Base-by-base conservation (phyloP, 1,140 invertebrate species). In the Pectinophora gossypiella region DNA sequence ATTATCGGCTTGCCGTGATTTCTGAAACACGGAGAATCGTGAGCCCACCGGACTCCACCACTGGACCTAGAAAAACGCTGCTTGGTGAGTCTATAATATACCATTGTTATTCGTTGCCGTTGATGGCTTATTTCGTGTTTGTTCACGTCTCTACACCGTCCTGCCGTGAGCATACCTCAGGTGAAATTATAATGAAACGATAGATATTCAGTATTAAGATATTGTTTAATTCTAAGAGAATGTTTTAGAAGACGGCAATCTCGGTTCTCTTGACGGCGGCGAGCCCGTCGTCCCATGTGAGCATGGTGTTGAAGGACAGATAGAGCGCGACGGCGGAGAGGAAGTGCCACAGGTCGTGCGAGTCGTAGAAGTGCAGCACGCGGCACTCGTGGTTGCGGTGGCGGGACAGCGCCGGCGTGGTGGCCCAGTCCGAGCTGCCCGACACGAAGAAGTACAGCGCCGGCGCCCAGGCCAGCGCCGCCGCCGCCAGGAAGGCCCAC, bases 301-400 rank as follows among this genome's bases (percentile, higher is more conserved):
- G 88, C 55, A 97, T 78, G 16, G 92, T 91, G 92, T 94, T 95
- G 76, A 97, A 98, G n/a, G 94, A 94, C 69, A 97, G 94, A 72
- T 97, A 97, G 89, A 98, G 93, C 36, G 94, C 94, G 18, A 93
- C 89, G n/a, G 96, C 94, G n/a, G 96, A 97, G 10, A 97, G 85
- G 71, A 97, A 94, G 85, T 98, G 96, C 96, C 96, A 98, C 48
- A 97, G 91, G 69, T 98, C 96, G 81, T 98, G 96, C 48, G 89
- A 91, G 85, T 98, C 96, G 79, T 95, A 97, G 76, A 97, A 97
- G 57, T 92, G 87, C 19, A 96, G 77, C 18, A 76, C 68, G 59
- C 49, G 86, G 80, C 96, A 98, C 40, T 92, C 90, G 64, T 91
- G 90, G 78, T 98, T 98, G 51, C 88, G 89, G 50, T 91, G 89